These are phyloP conservation scores for Drosophila tsacasi DNA, from an alignment of 1,140 invertebrate genomes.

Conservation along the genomic window DNA sequence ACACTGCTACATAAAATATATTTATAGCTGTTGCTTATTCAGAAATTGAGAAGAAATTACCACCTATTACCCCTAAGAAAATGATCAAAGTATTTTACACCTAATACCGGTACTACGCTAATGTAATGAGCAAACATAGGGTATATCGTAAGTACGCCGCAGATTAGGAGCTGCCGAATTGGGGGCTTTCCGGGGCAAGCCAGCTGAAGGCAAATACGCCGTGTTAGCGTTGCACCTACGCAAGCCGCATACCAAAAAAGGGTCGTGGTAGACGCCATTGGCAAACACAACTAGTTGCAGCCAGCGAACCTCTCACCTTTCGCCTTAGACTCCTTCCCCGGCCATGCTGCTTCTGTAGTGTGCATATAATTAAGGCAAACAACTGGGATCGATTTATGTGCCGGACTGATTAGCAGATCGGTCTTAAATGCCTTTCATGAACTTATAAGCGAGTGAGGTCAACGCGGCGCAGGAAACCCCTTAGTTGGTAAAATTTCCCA, in stretches of 20 bases:
- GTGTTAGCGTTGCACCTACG: slow-evolving; percentile 41
- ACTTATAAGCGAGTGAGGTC: slow-evolving; percentile 62
- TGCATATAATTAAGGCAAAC: slow-evolving; percentile 67
- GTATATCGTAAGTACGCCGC: slow-evolving; percentile 43
- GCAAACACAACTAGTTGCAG: slow-evolving; percentile 52
- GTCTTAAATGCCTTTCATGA: slow-evolving; percentile 76
- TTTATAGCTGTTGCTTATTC: not conserved
- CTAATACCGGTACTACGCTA: slow-evolving; percentile 56
- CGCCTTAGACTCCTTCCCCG: slow-evolving; percentile 7
- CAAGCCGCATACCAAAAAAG: slow-evolving; percentile 33
- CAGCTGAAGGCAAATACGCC: slow-evolving; percentile 23
- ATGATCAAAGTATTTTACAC: slow-evolving; percentile 77
- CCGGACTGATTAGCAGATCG: slow-evolving; percentile 50
- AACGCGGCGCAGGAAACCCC: slow-evolving; percentile 32
- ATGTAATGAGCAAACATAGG: slow-evolving; percentile 37
- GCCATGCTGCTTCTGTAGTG: slow-evolving; percentile 4
- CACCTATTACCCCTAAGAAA: slow-evolving; percentile 15
- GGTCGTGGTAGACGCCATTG: slow-evolving; percentile 45
- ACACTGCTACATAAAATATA: not conserved
- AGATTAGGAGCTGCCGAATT: slow-evolving; percentile 30
- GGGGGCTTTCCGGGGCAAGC: slow-evolving; percentile 27
- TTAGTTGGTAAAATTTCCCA: slow-evolving; percentile 4
- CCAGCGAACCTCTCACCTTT: slow-evolving; percentile 58
- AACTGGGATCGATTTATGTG: slow-evolving; percentile 49
- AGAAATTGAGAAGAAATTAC: not conserved